Base-by-base conservation (phyloP, 2,797 vertebrate genomes). In the Nasua narica region DNA sequence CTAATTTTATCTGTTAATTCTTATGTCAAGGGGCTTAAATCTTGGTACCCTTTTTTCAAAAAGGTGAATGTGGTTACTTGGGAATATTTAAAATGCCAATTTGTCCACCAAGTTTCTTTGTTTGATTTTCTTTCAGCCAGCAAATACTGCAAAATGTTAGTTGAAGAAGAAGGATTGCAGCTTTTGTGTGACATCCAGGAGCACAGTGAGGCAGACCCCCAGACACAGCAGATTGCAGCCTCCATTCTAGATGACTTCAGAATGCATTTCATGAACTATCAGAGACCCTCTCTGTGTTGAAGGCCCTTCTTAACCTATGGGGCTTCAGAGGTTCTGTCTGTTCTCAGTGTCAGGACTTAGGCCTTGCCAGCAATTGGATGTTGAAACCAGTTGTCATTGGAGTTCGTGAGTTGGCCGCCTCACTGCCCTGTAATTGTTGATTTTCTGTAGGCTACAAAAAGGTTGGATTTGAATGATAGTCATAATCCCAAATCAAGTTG, bases 81-180 rank as follows among this genome's bases (percentile, higher is more conserved):
- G 29, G 54, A 79, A 82, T 87, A 85, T 95, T 93, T 93, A 88
- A 95, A 90, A 83, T 90, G 40, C 52, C 16, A 46, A 27, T 58
- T 91, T 91, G 25, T 77, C 32, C n/a, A 77, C 91, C 32, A 90
- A 7, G 2, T 72, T 60, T 93, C 50, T 90, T 54, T 94, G 27
- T 90, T 54, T 94, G 27, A 82, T 97, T 95, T 92, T 77, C 83
- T 91, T 96, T 92, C 98, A 99, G 99, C 99, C 48, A 96, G 99
- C 91, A 99, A 99, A 54, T 99, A 99, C 97, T 99, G 99, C 98
- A 99, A 98, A 97, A 99, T 99, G 99, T 96, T 99, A 98, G 97
- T 99, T 86, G 99, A 99, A 97, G 99, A 99, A 97, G 99, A 98
- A 18, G 99, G 99, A 76, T 96, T 99, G 93, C 98, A 98, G 94